Evolutionary conservation across 2,797 vertebrate genomes (phyloP), one percentile per base, ranked within the genome.

Genomic region (Crocidura indochinensis): DNA sequence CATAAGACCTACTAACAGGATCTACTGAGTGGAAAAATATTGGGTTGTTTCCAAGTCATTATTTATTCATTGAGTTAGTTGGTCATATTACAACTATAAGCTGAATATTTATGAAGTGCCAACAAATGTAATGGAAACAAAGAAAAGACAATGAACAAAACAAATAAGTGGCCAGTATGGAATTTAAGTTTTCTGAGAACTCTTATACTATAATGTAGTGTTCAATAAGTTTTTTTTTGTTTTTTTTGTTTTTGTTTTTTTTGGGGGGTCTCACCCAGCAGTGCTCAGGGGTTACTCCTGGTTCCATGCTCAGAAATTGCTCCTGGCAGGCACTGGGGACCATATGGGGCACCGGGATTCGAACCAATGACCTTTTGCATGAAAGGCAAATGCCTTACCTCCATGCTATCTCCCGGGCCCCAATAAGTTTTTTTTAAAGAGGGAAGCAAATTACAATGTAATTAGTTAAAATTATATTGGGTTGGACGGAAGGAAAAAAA

Each of bases 91-190:
- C 10, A 84, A 38, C 19, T 64, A 15, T 56, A 67, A 53, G 72
- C 20, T 91, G 62, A 81, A 3, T 73, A 84, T 64, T 60, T 76
- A 68, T 64, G 29, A 84, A 44, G 56, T 75, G n/a, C 46, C 20
- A 64, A 29, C 31, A 51, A 84, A 65, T 67, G 62, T 53, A 44
- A 27, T 17, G 26, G 64, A 46, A 88, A 27, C 19, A 68, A 12
- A 24, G 89, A 91, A 86, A 83, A 8, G 44, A 24, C n/a, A 88
- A 24, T 76, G n/a, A 94, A 76, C 53, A 85, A 29, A 78, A 38
- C 26, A 67, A 84, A 62, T 3, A 64, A 26, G 17, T 10, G 81
- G 4, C 64, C 83, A 5, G 62, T 79, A 22, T 19, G 24, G 74
- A 14, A 22, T 4, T 44, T 31, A 47, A 12, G 62, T 65, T 9